Evolutionary conservation across 1,140 invertebrate genomes (phyloP).

Genomic region (Hylaeus volcanicus): DNA sequence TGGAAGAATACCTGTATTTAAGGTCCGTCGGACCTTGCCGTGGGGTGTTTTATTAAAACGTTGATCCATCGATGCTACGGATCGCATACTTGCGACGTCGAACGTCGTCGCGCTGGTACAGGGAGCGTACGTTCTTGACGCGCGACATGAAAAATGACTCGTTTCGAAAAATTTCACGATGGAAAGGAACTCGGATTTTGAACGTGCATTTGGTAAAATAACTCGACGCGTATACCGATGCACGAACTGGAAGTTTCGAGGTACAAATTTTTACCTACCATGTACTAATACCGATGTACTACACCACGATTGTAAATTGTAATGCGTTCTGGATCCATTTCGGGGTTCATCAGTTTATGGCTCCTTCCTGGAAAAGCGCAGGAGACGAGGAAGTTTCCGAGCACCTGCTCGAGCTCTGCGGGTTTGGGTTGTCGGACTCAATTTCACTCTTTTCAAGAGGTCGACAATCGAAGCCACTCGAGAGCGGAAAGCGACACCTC

Average conservation of each 20-base stretch:
- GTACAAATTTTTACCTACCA: no score
- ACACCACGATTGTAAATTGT: not conserved
- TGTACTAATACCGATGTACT: no score
- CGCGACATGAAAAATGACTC: slow-evolving; percentile 6
- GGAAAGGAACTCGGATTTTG: no score
- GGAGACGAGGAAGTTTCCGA: slow-evolving; percentile 7
- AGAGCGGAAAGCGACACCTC: slow-evolving; percentile 74
- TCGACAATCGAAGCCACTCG: slow-evolving; percentile 77
- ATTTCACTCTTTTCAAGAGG: slow-evolving; percentile 64
- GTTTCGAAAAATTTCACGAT: not conserved
- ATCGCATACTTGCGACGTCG: not conserved
- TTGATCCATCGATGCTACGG: not conserved
- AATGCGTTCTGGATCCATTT: slow-evolving; percentile 48
- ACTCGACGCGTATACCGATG: no score
- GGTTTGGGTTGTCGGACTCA: slow-evolving; percentile 54
- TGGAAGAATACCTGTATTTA: slow-evolving; percentile 46
- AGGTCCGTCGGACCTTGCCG: slow-evolving; percentile 2
- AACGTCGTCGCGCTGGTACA: not conserved
- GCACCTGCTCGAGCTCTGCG: slow-evolving; percentile 55
- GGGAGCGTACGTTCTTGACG: not conserved
- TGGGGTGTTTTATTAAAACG: slow-evolving; percentile 33
- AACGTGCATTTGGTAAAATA: no score
- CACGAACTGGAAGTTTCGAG: no score
- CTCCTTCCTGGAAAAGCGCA: slow-evolving; percentile 29
- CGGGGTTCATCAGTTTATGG: slow-evolving; percentile 43